Evolutionary conservation across 2,888 invertebrate genomes (phyloP), one percentile per base, ranked within the genome.

Genomic region (Heliconius ethilla): DNA sequence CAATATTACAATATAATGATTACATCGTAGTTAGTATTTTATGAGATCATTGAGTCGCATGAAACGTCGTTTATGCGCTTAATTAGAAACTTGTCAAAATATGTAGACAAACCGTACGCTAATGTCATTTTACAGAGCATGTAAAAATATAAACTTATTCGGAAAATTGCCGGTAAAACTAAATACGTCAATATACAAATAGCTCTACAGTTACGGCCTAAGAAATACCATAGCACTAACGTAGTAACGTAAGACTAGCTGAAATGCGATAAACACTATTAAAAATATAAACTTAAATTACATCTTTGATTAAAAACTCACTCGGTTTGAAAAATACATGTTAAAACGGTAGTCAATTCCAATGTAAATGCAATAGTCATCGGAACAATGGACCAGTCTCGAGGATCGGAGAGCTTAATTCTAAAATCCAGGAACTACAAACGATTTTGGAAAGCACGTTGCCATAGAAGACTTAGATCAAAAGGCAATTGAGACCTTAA

Each of bases 231-330:
- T 89, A 90, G 90, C 86, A 90, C 90, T 91, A 92, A 91, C 87
- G 86, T 89, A 87, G 89, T 89, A 93, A 94, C 91, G 92, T 94
- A 94, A 94, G 94, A 94, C 94, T 94, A 94, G 94, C 89, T 90
- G 93, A 94, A 94, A 94, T 93, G 94, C 92, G 90, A 92, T 93
- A 92, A 91, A 92, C 89, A 93, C 93, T 93, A 93, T 87, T 86
- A 89, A 90, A 87, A 89, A 87, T 89, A 88, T 88, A 94, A 93
- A 92, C 92, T 93, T 92, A 92, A 91, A 84, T 91, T 93, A 94
- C 90, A 94, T 94, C 94, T 94, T 94, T 94, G 94, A 93, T 93
- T 91, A 85, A 90, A 91, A 93, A 93, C 92, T 93, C 93, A 93
- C 93, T 93, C 92, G 89, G 90, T 90, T 89, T 87, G 87, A 90